A percentile compares a stretch with the other conserved stretches of the same genome.
These are phyloP conservation scores for Lophius americanus DNA, from an alignment of 2,797 vertebrate genomes.

Conservation along the genomic window DNA sequence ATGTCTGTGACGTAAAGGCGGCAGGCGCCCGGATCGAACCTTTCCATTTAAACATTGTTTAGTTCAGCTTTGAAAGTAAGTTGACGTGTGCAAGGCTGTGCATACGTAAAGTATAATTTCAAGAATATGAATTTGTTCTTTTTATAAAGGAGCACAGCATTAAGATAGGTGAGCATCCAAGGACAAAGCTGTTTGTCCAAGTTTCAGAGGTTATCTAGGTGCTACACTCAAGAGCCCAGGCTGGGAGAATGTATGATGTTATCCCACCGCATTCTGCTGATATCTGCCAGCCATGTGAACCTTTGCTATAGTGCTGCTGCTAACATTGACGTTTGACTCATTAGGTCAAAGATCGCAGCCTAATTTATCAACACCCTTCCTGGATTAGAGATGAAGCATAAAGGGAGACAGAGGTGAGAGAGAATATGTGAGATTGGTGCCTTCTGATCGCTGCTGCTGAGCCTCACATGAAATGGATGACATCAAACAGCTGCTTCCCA, in stretches of 20 bases:
- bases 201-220: conserved; percentile 52
- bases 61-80: conserved; percentile 12
- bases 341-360: conserved; percentile 37
- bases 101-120: neutral
- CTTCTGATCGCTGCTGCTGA: conserved; percentile 3
- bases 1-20: too few relatives aligned
- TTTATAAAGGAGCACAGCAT: neutral
- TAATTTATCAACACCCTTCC: conserved; percentile 25
- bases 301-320: conserved; percentile 5
- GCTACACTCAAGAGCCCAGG: conserved; percentile 42
- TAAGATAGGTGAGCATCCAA: conserved; percentile 15
- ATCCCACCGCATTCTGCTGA: conserved; percentile 51
- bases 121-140: neutral
- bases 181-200: conserved; percentile 28
- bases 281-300: conserved; percentile 37
- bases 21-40: too few relatives aligned
- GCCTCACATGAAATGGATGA: conserved; percentile 16
- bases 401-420: neutral
- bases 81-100: neutral
- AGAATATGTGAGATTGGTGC: neutral
- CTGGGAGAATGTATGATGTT: conserved; percentile 62
- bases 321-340: conserved; percentile 8
- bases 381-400: conserved; percentile 40
- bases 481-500: conserved; percentile 40
- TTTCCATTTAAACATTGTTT: neutral